Evolutionary conservation across 2,888 invertebrate species (phyloP).

Genomic region (Himalopsyche japonica): DNA sequence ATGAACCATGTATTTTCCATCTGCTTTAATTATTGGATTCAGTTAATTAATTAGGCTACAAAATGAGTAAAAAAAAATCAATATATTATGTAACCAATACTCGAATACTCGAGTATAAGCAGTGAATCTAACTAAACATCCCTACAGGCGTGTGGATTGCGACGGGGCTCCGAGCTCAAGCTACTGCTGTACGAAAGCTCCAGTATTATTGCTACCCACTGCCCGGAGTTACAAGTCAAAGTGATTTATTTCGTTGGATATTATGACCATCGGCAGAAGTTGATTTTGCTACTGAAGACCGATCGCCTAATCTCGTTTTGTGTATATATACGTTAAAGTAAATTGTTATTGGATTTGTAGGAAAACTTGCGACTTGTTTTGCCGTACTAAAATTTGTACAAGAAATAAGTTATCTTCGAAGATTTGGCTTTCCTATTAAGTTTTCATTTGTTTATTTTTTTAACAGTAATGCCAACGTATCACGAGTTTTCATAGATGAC

Average conservation of each 20-base stretch:
- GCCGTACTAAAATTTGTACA: background rate
- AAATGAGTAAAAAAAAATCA: too few relatives aligned
- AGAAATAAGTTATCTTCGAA: background rate
- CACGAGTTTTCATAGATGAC: too few relatives aligned
- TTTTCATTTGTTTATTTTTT: too few relatives aligned
- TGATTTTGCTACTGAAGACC: constrained; percentile 6
- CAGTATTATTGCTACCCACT: constrained; percentile 25
- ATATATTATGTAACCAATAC: too few relatives aligned
- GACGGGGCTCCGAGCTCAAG: background rate
- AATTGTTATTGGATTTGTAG: background rate
- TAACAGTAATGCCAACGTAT: too few relatives aligned
- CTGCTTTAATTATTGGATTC: too few relatives aligned
- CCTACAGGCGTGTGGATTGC: background rate
- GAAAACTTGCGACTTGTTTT: background rate
- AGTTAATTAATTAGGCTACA: too few relatives aligned
- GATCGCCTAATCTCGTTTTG: background rate
- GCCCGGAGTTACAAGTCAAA: constrained; percentile 28
- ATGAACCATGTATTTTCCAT: too few relatives aligned
- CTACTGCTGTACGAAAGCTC: constrained; percentile 13
- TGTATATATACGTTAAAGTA: background rate
- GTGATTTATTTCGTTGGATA: constrained; percentile 29
- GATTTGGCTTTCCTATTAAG: background rate
- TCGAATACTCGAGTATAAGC: too few relatives aligned
- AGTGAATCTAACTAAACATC: too few relatives aligned
- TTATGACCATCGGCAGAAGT: constrained; percentile 29